Base-by-base conservation (phyloP, 2,113 vertebrate species). In the Tragelaphus strepsiceros region DNA sequence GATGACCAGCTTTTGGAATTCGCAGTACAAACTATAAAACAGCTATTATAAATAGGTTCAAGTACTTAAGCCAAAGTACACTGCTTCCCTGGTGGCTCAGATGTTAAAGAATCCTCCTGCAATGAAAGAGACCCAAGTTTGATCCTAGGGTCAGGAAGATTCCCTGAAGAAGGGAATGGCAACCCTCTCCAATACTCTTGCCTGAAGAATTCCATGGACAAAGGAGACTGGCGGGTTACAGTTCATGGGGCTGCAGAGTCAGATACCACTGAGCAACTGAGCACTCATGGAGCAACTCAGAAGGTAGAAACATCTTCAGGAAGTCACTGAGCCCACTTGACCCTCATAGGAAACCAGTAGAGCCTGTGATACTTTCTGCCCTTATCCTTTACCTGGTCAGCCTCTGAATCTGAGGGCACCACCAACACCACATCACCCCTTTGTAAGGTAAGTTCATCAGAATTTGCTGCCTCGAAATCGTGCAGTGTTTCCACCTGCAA, bases 401-500 rank as follows among this genome's bases (percentile, higher is more conserved):
- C 99, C 32, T 98, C 96, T 43, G 99, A 99, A 43, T 98, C 99
- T 1, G 99, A 99, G 78, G 99, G 99, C 94, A 99, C 97, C 95
- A 99, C 99, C 95, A 99, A 95, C 46, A 99, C 99, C 96, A 99
- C 98, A 10, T 99, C 99, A 5, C 99, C 99, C 96, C 99, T 98
- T 94, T 99, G 99, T 93, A 99, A 98, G 49, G 99, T 99, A 49
- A 99, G 99, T 96, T 99, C 99, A 95, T 99, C 99, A 24, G 98
- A 99, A 96, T 99, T 99, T 59, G 99, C 99, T 97, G 99, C 99
- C 83, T 99, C 99, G 2, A 99, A 99, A 96, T 99, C 99, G 11
- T 99, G 99, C 85, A 99, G 97, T 0, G 99, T 99, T 99, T 99
- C 99, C 97, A 99, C 99, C 99, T 99, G 94, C 61, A 98, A 67